Percentiles rank a stretch among this genome's conserved stretches.
Evolutionary conservation across 2,113 vertebrate species (phyloP).

Genomic region (Dicrurus megarhynchus): DNA sequence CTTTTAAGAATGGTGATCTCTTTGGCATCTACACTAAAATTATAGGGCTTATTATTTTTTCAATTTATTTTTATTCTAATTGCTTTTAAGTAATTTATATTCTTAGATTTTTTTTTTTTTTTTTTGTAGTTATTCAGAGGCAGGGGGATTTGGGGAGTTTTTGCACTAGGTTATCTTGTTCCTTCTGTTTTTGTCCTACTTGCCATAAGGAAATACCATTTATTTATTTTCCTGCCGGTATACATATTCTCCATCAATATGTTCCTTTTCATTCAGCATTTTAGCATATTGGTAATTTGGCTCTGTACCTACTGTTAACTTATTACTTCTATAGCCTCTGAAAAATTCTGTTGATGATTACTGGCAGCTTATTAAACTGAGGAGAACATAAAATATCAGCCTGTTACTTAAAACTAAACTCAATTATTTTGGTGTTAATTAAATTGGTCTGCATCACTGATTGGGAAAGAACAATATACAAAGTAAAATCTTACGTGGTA

Average conservation of each 20-base stretch:
- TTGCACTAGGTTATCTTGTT: not conserved
- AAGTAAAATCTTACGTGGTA: not conserved
- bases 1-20: not conserved
- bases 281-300: not conserved
- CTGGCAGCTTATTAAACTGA: conserved; percentile 17
- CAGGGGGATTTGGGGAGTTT: not conserved
- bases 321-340: not conserved
- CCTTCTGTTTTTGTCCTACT: not conserved
- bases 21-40: not conserved
- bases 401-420: conserved; percentile 15
- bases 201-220: not conserved
- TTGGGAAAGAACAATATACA: not conserved
- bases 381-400: not conserved
- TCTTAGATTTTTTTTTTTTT: not conserved
- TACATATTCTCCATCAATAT: not conserved
- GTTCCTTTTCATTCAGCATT: conserved; percentile 20
- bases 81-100: not conserved
- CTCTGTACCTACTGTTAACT: not conserved
- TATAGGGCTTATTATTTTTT: not conserved
- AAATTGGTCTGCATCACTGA: not conserved
- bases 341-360: conserved; percentile 12
- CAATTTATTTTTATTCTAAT: not conserved
- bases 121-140: not conserved
- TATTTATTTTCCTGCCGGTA: not conserved
- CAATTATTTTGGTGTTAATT: conserved; percentile 18